phyloP scores from a whole-genome alignment of 2,888 invertebrate genomes.

The Amphimallon solstitiale region DNA sequence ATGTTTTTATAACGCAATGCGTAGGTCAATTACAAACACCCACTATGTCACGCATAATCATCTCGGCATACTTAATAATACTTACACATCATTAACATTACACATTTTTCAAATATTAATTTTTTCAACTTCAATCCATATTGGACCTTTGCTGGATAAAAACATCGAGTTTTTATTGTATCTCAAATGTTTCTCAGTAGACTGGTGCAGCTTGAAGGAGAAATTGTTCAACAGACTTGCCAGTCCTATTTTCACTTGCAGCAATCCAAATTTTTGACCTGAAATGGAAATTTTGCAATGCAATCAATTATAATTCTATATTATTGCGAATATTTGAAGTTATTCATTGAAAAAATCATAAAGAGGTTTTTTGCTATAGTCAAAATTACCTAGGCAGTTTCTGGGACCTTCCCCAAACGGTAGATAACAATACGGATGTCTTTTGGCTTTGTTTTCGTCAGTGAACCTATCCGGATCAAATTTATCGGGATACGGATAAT shows the following conservation, averaged over 20 bases:
- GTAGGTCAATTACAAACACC: no score
- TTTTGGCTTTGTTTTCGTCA: constrained; percentile 51
- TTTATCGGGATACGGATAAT: constrained; percentile 58
- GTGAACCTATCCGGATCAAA: constrained; percentile 61
- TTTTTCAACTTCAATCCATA: constrained; percentile 41
- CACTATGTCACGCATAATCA: no score
- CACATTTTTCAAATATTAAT: not conserved
- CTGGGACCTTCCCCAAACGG: constrained; percentile 57
- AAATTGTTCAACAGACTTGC: constrained; percentile 47
- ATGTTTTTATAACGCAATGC: no score
- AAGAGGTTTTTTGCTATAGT: no score
- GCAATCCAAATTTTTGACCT: constrained; percentile 52
- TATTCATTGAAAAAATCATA: no score
- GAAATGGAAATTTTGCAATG: constrained; percentile 26
- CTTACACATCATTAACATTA: no score
- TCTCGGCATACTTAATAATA: no score
- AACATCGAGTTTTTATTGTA: constrained; percentile 40
- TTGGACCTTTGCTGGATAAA: constrained; percentile 39
- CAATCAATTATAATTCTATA: not conserved
- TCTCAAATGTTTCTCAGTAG: not conserved
- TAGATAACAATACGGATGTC: constrained; percentile 51
- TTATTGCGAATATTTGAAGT: no score
- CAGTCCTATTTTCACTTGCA: constrained; percentile 52
- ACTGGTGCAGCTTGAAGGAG: constrained; percentile 37
- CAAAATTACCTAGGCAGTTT: constrained; percentile 55